phyloP scores from a whole-genome alignment of 30 jellyfish, hydroid and myxozoan species.

The Pelagia noctiluca region DNA sequence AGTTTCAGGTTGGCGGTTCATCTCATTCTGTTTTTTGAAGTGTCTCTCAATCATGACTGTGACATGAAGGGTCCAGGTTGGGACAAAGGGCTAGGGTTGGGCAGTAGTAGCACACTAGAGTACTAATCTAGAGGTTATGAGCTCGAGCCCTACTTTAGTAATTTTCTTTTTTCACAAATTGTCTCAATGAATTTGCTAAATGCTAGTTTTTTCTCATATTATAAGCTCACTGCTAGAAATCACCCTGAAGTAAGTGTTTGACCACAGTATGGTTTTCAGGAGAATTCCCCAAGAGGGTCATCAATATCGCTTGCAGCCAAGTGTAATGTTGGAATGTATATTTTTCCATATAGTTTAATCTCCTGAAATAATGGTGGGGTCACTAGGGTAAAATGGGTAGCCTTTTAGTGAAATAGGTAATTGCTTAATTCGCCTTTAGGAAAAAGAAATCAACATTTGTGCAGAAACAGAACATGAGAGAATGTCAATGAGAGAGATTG shows the following conservation, averaged over 20 bases:
- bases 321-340: not conserved
- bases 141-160: no score
- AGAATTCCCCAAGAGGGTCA: not conserved
- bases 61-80: not conserved
- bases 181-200: no score
- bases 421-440: not conserved
- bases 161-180: no score
- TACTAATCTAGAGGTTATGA: not conserved
- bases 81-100: not conserved
- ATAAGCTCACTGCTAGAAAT: no score
- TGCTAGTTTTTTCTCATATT: no score
- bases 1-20: not conserved
- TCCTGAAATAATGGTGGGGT: no score
- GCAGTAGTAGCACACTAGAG: not conserved
- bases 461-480: not conserved
- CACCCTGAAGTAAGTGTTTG: no score
- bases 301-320: not conserved
- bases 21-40: not conserved
- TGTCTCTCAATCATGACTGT: no score
- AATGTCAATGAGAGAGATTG: not conserved
- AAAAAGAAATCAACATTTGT: not conserved
- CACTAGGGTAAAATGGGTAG: not conserved
- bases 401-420: not conserved
- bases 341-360: no score
- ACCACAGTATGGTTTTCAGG: no score